Evolutionary conservation across 1,140 invertebrate species (phyloP), one percentile per base, ranked within the genome.

Genomic region (Drosophila azteca): DNA sequence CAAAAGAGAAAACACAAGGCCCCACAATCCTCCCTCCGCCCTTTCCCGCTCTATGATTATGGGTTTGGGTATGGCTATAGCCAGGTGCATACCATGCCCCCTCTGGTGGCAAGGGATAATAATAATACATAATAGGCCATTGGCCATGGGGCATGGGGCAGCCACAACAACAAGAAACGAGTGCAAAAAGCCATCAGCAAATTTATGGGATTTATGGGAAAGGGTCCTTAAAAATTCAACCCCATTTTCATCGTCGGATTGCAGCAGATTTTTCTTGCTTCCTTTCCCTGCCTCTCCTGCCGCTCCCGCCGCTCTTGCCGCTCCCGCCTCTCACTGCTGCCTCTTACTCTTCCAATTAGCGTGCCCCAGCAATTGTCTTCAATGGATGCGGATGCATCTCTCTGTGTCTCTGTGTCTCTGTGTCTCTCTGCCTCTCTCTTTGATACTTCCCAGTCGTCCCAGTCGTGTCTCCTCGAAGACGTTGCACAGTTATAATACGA

Each of bases 401-500:
- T 3, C 35, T 24, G 24, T 9, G 3, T 9, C 31, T 0, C 29
- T 29, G 6, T 7, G 6, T 29, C 29, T 29, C 29, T 2, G 2
- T 31, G 6, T 31, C 29, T 31, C 7, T 31, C 29, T 8, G 7
- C 8, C 29, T 31, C 29, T 9, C 29, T 31, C 29, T 7, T 8
- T 31, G 29, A 7, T 8, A 11, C 35, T 13, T 39, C 35, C 11
- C 35, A 39, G 11, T 3, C 2, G 6, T 7, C 29, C 24, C 3
- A 13, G 35, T 39, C 35, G 35, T 13, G 35, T 8, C 35, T 39
- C 9, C 35, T 13, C 35, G 35, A 39, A 39, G 35, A 39, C 35
- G 35, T 39, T 50, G 54, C 59, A 69, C 65, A 57, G 63, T 66
- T 74, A 79, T 87, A 88, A 88, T 88, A 29, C 83, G 79, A 67